These are phyloP conservation scores for Lineus longissimus DNA, from an alignment of 1,140 invertebrate genomes.

Conservation along the genomic window DNA sequence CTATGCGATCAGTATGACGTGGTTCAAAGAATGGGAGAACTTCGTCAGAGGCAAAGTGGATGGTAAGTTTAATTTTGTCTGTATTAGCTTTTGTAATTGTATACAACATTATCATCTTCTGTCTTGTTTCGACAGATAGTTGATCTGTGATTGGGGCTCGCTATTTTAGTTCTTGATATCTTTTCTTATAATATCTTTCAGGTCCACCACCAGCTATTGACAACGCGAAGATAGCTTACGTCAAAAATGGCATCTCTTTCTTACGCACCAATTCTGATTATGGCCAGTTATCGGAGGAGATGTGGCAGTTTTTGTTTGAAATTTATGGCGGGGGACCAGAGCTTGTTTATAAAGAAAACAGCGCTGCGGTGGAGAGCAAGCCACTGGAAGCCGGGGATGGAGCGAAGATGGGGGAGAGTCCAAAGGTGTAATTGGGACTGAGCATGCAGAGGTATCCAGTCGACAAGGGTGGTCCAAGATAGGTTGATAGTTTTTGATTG, in stretches of 20 bases:
- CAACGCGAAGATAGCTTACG: conserved; percentile 68
- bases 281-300: conserved; percentile 75
- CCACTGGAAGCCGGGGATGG: background rate
- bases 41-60: conserved; percentile 73
- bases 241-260: conserved; percentile 58
- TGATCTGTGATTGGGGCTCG: too few relatives aligned
- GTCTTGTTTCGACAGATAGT: background rate
- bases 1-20: conserved; percentile 81
- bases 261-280: conserved; percentile 67
- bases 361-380: background rate
- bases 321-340: conserved; percentile 87
- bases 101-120: too few relatives aligned
- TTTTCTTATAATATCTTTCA: too few relatives aligned
- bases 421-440: background rate
- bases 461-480: background rate
- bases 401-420: background rate
- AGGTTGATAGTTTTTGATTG: background rate
- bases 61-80: conserved; percentile 34
- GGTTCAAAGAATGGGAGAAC: conserved; percentile 86
- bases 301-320: conserved; percentile 78
- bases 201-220: conserved; percentile 83
- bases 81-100: too few relatives aligned
- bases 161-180: too few relatives aligned
- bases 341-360: conserved; percentile 57
- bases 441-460: background rate